A percentile compares a stretch with the other conserved stretches of the same genome.
Conservation (phyloP, 35 echinoderm and acorn worm species). For the Anneissia japonica region DNA sequence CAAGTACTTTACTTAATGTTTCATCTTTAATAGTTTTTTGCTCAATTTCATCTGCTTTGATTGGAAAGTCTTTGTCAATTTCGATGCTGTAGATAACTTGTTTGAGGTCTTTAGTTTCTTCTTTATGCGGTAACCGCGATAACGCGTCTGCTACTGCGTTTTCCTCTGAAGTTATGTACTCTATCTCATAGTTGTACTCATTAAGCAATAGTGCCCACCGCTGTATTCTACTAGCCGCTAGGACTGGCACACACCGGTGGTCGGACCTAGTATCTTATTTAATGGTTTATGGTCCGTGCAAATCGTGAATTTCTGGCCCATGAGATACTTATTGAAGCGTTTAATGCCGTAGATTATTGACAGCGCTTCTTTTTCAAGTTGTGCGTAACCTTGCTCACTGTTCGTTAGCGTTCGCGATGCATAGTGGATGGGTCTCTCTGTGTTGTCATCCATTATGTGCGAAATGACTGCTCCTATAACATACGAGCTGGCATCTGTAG, state of each 20-base stretch:
- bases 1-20: not conserved
- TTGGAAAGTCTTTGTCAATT: too few species aligned
- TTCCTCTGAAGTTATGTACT: not conserved
- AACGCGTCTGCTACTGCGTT: conserved; percentile 32
- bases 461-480: conserved; percentile 12
- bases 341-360: too few species aligned
- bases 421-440: not conserved
- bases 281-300: too few species aligned
- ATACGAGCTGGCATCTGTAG: conserved; percentile 13
- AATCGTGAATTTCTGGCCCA: too few species aligned
- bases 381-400: not conserved
- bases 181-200: conserved; percentile 19
- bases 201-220: conserved; percentile 24
- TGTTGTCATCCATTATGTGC: conserved; percentile 11
- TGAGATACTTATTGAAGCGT: too few species aligned
- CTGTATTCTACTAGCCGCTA: conserved; percentile 26
- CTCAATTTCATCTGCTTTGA: too few species aligned
- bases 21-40: not conserved
- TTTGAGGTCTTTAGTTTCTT: not conserved
- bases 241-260: not conserved
- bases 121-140: conserved; percentile 2
- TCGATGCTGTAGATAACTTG: not conserved
- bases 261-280: not conserved
- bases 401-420: conserved; percentile 4
- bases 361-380: not conserved